Base-by-base conservation (phyloP, 2,888 invertebrate species). In the Tyria jacobaeae region DNA sequence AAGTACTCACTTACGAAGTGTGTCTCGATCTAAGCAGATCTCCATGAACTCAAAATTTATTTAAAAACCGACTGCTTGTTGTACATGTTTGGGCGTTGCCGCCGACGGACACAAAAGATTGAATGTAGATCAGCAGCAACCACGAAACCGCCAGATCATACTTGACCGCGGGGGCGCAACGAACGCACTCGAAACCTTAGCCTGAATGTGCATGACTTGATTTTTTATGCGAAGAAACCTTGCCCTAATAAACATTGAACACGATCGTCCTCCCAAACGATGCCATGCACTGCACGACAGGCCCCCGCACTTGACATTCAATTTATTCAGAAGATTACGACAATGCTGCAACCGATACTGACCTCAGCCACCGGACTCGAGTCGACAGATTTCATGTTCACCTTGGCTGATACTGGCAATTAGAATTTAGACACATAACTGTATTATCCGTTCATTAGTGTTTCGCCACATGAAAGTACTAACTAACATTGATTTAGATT, bases 141-240 rank as follows among this genome's bases (percentile, higher is more conserved):
- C 34, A 59, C 50, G 57, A 51, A 41, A 66, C 34, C 59, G 57
- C 67, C 68, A 80, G 74, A 72, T 73, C 66, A 79, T 73, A 70
- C 78, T 80, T 81, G 83, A 80, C 80, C 81, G 79, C 70, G 60
- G 73, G 61, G 68, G 69, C 66, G 70, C 65, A 68, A 68, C 71
- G 62, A 70, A 64, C 65, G 50, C 66, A 65, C 58, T 60, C 57
- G 57, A 84, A 82, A 84, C 90, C 90, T 90, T 90, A 89, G 86
- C 89, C 89, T 89, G 81, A 82, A 87, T 89, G 87, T 85, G 88
- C 89, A 86, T 85, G 85, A 88, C 85, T 86, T 69, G 81, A 81
- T 81, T 87, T 86, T 87, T 87, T 86, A 83, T 82, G 72, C 68
- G 69, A 74, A 76, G 70, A 78, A 87, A 79, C 87, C 87, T 87